Evolutionary conservation across 2,888 invertebrate species (phyloP).

Genomic region (Parnassius orleans): DNA sequence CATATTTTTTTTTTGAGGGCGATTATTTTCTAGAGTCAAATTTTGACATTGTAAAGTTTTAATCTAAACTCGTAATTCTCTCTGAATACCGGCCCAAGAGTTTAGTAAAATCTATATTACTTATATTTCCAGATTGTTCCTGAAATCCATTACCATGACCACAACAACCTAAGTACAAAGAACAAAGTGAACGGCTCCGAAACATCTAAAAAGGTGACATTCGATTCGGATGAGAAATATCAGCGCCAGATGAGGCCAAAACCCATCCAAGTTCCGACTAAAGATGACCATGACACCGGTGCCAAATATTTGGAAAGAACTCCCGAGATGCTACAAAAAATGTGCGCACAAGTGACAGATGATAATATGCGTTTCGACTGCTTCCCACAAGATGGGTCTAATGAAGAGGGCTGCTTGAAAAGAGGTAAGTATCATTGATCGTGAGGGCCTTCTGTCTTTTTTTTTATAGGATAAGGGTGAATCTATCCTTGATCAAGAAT

Average conservation of each 20-base stretch:
- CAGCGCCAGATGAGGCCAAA: slow-evolving; percentile 20
- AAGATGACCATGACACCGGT: background rate
- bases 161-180: slow-evolving; percentile 74
- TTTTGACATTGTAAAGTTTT: too few species aligned
- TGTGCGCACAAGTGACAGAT: slow-evolving; percentile 66
- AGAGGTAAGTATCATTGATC: slow-evolving; percentile 63
- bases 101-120: too few species aligned
- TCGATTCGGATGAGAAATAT: slow-evolving; percentile 20
- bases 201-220: slow-evolving; percentile 42
- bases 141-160: slow-evolving; percentile 73
- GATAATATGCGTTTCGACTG: slow-evolving; percentile 85
- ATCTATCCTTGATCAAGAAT: too few species aligned
- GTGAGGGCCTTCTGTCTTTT: too few species aligned
- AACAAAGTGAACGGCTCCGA: slow-evolving; percentile 62
- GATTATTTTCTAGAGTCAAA: too few species aligned
- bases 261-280: slow-evolving; percentile 12
- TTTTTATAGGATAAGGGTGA: too few species aligned
- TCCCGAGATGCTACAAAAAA: slow-evolving; percentile 49
- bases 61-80: too few species aligned
- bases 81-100: too few species aligned
- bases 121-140: slow-evolving; percentile 44
- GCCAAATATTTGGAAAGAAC: slow-evolving; percentile 45
- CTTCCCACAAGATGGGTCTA: slow-evolving; percentile 81
- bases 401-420: slow-evolving; percentile 77
- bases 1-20: too few species aligned